Conservation (phyloP, 2,888 invertebrate species). For the Cremastobaeus sp. region DNA sequence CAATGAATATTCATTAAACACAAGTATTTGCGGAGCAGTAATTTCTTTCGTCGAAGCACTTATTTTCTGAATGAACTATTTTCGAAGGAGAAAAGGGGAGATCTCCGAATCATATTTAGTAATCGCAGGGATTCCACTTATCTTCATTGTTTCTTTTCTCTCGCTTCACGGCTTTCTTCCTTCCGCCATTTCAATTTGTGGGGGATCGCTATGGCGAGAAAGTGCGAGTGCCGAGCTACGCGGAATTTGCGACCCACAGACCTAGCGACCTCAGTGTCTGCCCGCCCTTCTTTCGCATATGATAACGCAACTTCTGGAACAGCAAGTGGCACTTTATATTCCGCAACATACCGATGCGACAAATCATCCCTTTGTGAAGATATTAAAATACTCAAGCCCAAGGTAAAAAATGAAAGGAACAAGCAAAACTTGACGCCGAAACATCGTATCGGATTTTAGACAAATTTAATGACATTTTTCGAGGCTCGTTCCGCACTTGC, state of each 20-base stretch:
- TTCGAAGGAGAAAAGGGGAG: slow-evolving; percentile 54
- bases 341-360: slow-evolving; percentile 40
- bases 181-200: slow-evolving; percentile 45
- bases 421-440: too few species aligned
- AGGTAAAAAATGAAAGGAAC: too few species aligned
- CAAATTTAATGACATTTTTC: too few species aligned
- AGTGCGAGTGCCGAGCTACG: slow-evolving; percentile 38
- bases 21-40: slow-evolving; percentile 38
- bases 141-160: slow-evolving; percentile 41
- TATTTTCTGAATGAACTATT: slow-evolving; percentile 50
- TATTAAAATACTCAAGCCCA: slow-evolving; percentile 41
- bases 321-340: slow-evolving; percentile 50
- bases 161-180: slow-evolving; percentile 24
- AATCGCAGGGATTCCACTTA: slow-evolving; percentile 64
- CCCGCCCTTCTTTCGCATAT: slow-evolving; percentile 44
- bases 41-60: slow-evolving; percentile 38
- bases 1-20: slow-evolving; percentile 41
- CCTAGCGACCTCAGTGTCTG: slow-evolving; percentile 41
- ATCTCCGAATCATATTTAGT: slow-evolving; percentile 66
- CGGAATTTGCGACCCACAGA: slow-evolving; percentile 40
- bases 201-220: slow-evolving; percentile 35
- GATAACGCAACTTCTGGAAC: slow-evolving; percentile 45
- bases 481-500: too few species aligned
- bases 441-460: too few species aligned
- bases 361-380: slow-evolving; percentile 43